phyloP scores from a whole-genome alignment of 2,888 invertebrate species.

The Protonemura montana region DNA sequence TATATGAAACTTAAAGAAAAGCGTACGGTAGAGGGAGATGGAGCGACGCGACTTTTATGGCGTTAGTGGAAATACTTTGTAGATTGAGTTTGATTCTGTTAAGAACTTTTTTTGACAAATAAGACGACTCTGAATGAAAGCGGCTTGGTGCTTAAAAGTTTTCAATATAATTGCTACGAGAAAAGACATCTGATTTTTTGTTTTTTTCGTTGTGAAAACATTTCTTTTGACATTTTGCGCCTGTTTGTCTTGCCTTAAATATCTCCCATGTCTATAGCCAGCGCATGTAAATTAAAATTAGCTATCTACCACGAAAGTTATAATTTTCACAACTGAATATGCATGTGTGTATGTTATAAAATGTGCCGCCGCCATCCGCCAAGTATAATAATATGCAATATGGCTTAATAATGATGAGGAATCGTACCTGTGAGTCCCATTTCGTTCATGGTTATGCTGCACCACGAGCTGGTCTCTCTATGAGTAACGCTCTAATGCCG shows the following conservation, averaged over 20 bases:
- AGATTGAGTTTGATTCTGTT: neutral
- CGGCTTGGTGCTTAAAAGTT: neutral
- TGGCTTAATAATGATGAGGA: neutral
- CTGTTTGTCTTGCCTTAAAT: neutral
- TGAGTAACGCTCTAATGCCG: neutral
- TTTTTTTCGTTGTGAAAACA: neutral
- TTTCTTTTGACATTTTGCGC: neutral
- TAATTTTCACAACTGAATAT: neutral
- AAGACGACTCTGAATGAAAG: neutral
- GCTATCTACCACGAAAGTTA: neutral
- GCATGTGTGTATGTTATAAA: neutral
- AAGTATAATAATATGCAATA: constrained; percentile 12
- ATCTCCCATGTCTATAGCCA: neutral
- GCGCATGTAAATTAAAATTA: neutral
- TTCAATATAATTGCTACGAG: neutral
- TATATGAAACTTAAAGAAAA: neutral
- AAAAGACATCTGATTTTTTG: neutral
- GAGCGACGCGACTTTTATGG: neutral
- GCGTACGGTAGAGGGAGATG: neutral
- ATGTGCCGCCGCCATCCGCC: neutral
- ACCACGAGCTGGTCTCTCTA: neutral
- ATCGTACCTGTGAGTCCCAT: neutral
- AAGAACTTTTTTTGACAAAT: constrained; percentile 4
- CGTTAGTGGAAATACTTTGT: neutral
- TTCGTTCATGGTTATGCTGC: neutral